Base-by-base conservation (phyloP, 2,113 vertebrate species). In the Colossoma macropomum region DNA sequence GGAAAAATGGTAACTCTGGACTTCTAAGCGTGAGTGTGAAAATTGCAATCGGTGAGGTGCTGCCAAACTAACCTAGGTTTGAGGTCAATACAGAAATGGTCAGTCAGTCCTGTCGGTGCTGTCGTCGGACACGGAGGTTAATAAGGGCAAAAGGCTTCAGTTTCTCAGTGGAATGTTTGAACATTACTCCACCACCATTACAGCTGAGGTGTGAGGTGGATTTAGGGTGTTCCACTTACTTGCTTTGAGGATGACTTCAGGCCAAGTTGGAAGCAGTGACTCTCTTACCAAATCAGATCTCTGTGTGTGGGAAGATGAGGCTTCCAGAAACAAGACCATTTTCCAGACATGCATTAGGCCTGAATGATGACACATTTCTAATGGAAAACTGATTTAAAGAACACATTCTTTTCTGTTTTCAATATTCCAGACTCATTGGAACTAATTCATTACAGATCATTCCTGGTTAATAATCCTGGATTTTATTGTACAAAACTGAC, bases 321-420 rank as follows among this genome's bases (percentile, higher is more conserved):
- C 34, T 76, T 34, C 23, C 34, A 71, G 54, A 60, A 48, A 59
- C 62, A 59, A 23, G 63, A 21, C 32, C 71, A 27, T 34, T 62
- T 77, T 83, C 74, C 81, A 83, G 81, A 77, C 74, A 83, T 1
- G 38, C 74, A 83, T 83, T 71, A 77, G 50, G n/a, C 1, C 25
- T 62, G 23, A 32, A 32, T 25, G 28, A 77, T 83, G 52, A 77
- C 34, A 77, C 74, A 83, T 60, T 77, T 50, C 52, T 21, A 77
- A 50, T 60, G 15, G 28, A 76, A 76, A 82, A 81, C 27, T 25
- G n/a, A 45, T 9, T 45, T 45, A 45, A 4, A 45, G 41, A 45
- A 45, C 1, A 7, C 7, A 45, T 1, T 8, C 1, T 1, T 4
- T 11, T 5, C 27, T 45, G 41, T 48, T 48, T 34, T 41, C 19